Evolutionary conservation across 2,797 vertebrate species (phyloP), one percentile per base, ranked within the genome.

Genomic region (Oreonectes daqikongensis): DNA sequence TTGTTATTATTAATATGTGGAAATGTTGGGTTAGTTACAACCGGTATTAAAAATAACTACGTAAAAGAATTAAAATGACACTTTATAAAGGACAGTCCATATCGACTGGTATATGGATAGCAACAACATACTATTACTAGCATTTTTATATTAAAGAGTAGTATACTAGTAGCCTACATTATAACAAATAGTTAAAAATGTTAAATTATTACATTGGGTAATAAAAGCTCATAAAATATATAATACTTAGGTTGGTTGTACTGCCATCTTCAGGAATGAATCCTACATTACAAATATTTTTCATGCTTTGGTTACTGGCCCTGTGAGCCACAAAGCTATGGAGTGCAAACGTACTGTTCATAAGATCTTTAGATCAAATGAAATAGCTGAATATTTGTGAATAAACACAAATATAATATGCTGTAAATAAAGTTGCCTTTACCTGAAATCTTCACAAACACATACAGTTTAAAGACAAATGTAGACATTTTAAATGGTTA

Each of bases 231-330:
- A 10, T 35, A n/a, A 3, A n/a, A 35, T 61, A 61, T n/a, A 60
- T 22, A 11, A 61, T 35, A 6, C 15, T n/a, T n/a, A 7, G 26
- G 15, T 17, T 59, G 26, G 17, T 42, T 79, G 38, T 80, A 46
- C 44, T 52, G 70, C 65, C 81, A 63, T 35, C 78, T 75, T 53
- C 75, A 75, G 81, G 75, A 55, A 20, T 7, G 59, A 55, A 65
- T 3, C 20, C 17, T 35, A 32, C 35, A 44, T 44, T 61, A 30
- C 32, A 35, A 61, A 12, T 20, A 35, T 26, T n/a, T 60, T 9
- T 60, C 1, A 0, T 30, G 3, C 14, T 1, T 30, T 55, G 10
- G 5, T 9, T 8, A 35, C 12, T 42, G n/a, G n/a, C n/a, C n/a
- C n/a, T n/a, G n/a, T n/a, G n/a, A n/a, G n/a, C n/a, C n/a, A n/a